Base-by-base conservation (phyloP, 1,140 invertebrate genomes). In the Meloidogyne exigua region DNA sequence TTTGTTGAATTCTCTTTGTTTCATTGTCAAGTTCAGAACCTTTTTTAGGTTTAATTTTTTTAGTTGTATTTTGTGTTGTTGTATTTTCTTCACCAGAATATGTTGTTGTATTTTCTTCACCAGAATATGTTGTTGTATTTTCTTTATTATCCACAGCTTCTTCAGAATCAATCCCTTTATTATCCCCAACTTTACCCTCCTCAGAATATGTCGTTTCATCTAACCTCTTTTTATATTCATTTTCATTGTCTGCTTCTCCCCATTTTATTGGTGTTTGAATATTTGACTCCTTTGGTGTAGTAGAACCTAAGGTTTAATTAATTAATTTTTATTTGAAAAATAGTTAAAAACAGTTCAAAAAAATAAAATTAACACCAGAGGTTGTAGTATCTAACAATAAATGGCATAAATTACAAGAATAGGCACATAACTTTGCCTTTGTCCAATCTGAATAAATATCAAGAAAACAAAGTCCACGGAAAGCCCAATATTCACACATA, bases 401-500 rank as follows among this genome's bases (percentile, higher is more conserved):
- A 57, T 57, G 10, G 7, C 66, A 68, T 21, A 68, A 42, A 42
- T 23, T 21, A 42, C 66, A 68, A 42, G 66, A 68, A 18, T 23
- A 0, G 4, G 66, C n/a, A 23, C 66, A 68, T 32, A 68, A 42
- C 5, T n/a, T n/a, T 18, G 66, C n/a, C 9, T 68, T 68, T 18
- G 66, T 68, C 66, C 21, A 36, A 21, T 25, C 21, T 4, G 28
- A 36, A 42, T 68, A 68, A 32, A 23, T 36, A n/a, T 23, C 66
- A n/a, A 23, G 66, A 21, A n/a, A 18, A 42, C 66, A 68, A 7
- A 68, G 21, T 5, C 66, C 66, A 5, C 66, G 15, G 4, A 18
- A 36, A 21, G 66, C n/a, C 66, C 66, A 68, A 68, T n/a, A 36
- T 18, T 18, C 15, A 42, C 66, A 68, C 18, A n/a, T 68, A 21